Base-by-base conservation (phyloP, 2,888 invertebrate species). In the Rambutsinella grinnellia region DNA sequence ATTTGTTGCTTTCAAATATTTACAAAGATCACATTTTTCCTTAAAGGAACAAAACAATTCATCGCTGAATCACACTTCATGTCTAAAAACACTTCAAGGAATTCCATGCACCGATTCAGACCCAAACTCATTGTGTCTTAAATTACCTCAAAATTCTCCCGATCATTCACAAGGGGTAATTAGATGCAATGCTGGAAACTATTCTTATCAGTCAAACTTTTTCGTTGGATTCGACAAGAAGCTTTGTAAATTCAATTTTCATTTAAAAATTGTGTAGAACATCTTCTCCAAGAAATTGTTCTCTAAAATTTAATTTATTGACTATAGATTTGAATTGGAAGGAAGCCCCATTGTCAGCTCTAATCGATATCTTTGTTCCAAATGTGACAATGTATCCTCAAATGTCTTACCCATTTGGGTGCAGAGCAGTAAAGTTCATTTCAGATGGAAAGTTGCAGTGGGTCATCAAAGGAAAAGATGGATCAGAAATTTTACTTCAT, bases 391-490 rank as follows among this genome's bases (percentile, higher is more conserved):
- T 79, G 74, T 79, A 66, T 28, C 79, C 79, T 10, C 77, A 77
- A 6, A 79, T 63, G 3, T 75, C 77, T 5, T 79, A 79, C 27
- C 74, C 77, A 1, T 79, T 79, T 62, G 79, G 77, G 5, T 79
- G 79, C 54, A 68, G 47, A 44, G 58, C 79, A 6, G 28, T 58
- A 3, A 63, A 56, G 24, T 79, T 77, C 28, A 77, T 79, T 58
- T 79, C 79, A 8, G 77, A 79, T 60, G 79, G 79, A 44, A 77
- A 47, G 56, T 27, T 79, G 10, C 77, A 77, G 36, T 79, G 79
- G 79, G 77, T 79, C n/a, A 75, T 79, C 10, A 19, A 76, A 36
- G 79, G 79, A 27, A 79, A 77, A 21, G 79, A 79, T 54, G 79
- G 79, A 0, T 77, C 77, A 3, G 79, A 79, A 75, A 79, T 79